These are phyloP conservation scores for Pelobates fuscus DNA, from an alignment of 2,113 vertebrate species.

Conservation along the genomic window DNA sequence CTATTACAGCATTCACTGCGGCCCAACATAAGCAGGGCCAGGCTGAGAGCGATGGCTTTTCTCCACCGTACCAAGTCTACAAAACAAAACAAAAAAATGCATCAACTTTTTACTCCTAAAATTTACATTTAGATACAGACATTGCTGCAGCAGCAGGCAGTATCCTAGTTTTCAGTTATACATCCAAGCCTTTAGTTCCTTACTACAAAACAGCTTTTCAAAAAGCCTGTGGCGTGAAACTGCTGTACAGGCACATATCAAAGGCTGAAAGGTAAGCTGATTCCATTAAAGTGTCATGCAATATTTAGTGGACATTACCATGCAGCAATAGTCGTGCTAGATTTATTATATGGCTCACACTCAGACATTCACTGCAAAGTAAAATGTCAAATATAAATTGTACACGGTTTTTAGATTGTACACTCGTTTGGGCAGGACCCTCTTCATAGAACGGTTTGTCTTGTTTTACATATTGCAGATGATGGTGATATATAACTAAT, in stretches of 20 bases:
- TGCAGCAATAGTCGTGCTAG: neutral
- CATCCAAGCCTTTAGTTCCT: neutral
- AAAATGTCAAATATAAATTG: neutral
- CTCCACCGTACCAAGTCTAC: too few relatives aligned
- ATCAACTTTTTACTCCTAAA: too few relatives aligned
- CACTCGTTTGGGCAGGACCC: too few relatives aligned
- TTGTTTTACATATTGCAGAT: too few relatives aligned
- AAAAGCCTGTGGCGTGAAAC: slow-evolving; percentile 8
- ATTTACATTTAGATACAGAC: neutral
- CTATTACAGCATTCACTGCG: too few relatives aligned
- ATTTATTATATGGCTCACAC: neutral
- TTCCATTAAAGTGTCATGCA: neutral
- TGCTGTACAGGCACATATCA: slow-evolving; percentile 5
- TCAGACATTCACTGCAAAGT: neutral
- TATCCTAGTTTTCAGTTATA: too few relatives aligned
- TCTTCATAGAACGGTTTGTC: too few relatives aligned
- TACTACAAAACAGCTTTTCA: slow-evolving; percentile 19
- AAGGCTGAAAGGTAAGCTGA: neutral
- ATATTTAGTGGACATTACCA: slow-evolving; percentile 16
- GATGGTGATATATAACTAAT: too few relatives aligned
- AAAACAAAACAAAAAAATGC: too few relatives aligned
- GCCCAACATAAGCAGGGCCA: too few relatives aligned
- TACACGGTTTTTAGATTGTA: too few relatives aligned
- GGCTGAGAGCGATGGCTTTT: too few relatives aligned
- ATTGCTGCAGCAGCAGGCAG: neutral